A percentile compares a stretch with the other conserved stretches of the same genome.
Conservation (phyloP, 2,797 vertebrate species). For the Notolabrus celidotus region DNA sequence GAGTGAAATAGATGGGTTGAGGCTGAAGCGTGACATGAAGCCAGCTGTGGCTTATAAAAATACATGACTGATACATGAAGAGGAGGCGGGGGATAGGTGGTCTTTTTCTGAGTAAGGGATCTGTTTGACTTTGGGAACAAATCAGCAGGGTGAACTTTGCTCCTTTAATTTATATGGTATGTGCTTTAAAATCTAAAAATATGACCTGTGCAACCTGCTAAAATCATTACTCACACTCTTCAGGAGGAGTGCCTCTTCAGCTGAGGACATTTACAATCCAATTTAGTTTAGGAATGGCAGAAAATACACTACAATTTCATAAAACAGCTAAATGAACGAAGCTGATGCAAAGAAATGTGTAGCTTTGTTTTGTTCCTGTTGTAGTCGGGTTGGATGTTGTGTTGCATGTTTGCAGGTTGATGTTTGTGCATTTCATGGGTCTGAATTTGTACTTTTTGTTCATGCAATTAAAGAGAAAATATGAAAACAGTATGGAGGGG, state of each 20-base stretch:
- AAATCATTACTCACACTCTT: background rate
- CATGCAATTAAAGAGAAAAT: too few relatives aligned
- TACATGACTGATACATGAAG: constrained; percentile 23
- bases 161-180: background rate
- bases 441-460: background rate
- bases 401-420: too few relatives aligned
- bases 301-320: background rate
- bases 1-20: constrained; percentile 60
- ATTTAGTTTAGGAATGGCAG: background rate
- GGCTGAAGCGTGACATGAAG: constrained; percentile 56
- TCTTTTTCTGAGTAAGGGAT: constrained; percentile 4
- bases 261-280: background rate
- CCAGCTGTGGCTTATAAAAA: constrained; percentile 64
- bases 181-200: background rate
- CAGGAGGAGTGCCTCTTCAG: background rate
- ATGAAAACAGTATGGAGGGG: too few relatives aligned
- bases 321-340: background rate
- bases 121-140: constrained; percentile 11
- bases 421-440: too few relatives aligned
- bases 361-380: too few relatives aligned
- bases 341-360: too few relatives aligned
- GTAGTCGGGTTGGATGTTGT: too few relatives aligned
- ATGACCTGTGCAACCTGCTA: background rate
- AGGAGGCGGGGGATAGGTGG: constrained; percentile 5
- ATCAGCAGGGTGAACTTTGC: constrained; percentile 8